phyloP scores from a whole-genome alignment of 2,888 invertebrate genomes.

The Pogonocherus hispidulus region DNA sequence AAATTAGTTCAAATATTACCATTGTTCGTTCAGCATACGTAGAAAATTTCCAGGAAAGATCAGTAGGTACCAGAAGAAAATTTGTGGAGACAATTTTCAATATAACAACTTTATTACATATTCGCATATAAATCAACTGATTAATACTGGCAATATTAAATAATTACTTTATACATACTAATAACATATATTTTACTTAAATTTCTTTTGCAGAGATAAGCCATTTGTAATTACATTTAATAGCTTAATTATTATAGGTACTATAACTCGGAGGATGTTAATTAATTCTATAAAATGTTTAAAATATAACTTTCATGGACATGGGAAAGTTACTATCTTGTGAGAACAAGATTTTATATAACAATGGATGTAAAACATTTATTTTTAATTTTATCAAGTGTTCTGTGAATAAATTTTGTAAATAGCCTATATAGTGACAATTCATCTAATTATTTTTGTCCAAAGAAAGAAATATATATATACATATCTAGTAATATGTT shows the following conservation, averaged over 20 bases:
- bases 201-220: neutral
- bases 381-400: neutral
- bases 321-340: conserved; percentile 9
- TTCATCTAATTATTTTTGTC: too few relatives aligned
- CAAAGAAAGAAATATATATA: too few relatives aligned
- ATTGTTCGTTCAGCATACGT: too few relatives aligned
- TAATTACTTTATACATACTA: neutral
- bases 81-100: too few relatives aligned
- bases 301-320: conserved; percentile 3
- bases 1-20: too few relatives aligned
- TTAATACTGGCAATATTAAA: neutral
- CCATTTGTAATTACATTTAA: conserved; percentile 5
- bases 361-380: neutral
- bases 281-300: neutral
- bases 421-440: too few relatives aligned
- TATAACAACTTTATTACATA: too few relatives aligned
- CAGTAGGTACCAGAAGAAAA: too few relatives aligned
- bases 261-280: neutral
- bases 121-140: too few relatives aligned
- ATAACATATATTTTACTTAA: neutral
- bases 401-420: too few relatives aligned
- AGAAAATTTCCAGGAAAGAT: too few relatives aligned
- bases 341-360: neutral
- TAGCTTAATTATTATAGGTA: neutral
- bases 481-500: too few relatives aligned